These are phyloP conservation scores for Troides aeacus DNA, from an alignment of 2,888 invertebrate genomes.

Conservation along the genomic window DNA sequence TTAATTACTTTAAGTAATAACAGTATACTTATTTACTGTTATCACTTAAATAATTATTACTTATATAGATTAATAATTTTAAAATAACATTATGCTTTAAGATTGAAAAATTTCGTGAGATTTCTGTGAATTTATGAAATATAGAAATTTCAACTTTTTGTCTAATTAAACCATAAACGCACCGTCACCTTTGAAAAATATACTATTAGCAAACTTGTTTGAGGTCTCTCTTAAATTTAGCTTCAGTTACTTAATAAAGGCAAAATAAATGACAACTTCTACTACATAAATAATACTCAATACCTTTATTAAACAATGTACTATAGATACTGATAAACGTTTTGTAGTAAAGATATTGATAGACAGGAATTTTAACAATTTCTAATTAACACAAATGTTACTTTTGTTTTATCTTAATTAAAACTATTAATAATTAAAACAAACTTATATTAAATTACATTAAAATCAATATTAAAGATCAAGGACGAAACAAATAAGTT, in stretches of 20 bases:
- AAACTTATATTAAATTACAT: neutral
- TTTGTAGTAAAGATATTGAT: too few relatives aligned
- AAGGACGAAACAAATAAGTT: neutral
- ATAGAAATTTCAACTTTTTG: conserved; percentile 32
- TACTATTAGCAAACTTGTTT: conserved; percentile 13
- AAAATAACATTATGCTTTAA: neutral
- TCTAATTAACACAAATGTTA: neutral
- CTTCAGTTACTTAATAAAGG: neutral
- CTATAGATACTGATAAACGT: too few relatives aligned
- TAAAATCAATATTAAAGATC: neutral
- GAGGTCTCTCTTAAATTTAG: conserved; percentile 1
- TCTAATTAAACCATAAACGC: conserved; percentile 31
- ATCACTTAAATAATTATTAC: too few relatives aligned
- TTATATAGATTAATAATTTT: too few relatives aligned
- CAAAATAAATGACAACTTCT: neutral
- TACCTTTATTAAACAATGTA: neutral
- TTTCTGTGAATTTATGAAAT: conserved; percentile 35
- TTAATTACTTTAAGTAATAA: too few relatives aligned
- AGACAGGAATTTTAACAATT: neutral
- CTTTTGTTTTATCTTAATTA: neutral
- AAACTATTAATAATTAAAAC: too few relatives aligned
- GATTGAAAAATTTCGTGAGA: conserved; percentile 22
- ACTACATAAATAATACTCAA: neutral
- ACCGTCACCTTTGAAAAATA: conserved; percentile 31
- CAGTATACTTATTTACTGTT: too few relatives aligned